Base-by-base conservation (phyloP, 2,797 vertebrate genomes). In the Hybognathus amarus region DNA sequence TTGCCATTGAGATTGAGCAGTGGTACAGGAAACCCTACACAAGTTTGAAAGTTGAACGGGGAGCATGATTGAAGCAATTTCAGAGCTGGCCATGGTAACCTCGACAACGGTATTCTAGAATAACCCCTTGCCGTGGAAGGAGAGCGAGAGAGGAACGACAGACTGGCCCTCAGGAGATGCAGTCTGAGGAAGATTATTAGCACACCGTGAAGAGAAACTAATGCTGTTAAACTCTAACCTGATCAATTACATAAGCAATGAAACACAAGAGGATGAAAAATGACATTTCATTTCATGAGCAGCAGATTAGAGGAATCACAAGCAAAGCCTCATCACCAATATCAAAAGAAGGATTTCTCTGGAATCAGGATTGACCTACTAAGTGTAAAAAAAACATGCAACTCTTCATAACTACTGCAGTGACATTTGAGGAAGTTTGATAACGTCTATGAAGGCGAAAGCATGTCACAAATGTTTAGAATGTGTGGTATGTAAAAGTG, bases 1-100 rank as follows among this genome's bases (percentile, higher is more conserved):
- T 24, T 24, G 42, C 42, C 4, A 24, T 27, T 15, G 36, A 59
- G 56, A 77, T 22, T 68, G 8, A 24, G 7, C 63, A 79, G 45
- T 24, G 22, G 42, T 33, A 50, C 42, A 24, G 64, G 15, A 84
- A 40, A 54, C 59, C n/a, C 70, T 30, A n/a, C n/a, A 85, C 27
- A 42, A 80, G 18, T 56, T 67, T 63, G 64, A 82, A 87, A 85
- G 86, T 85, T 85, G 74, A 90, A 85, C n/a, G 33, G 15, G 18
- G 76, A 36, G 79, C 73, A 59, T 61, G 85, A 77, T 71, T 82
- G 82, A 81, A 50, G 73, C 78, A 82, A 88, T 89, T 87, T 85
- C 83, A 79, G 79, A 88, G 84, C 86, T 87, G 83, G 75, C 20
- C 61, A 85, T 73, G 85, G 89, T 85, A 18, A 77, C 63, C 86